Evolutionary conservation across 2,113 vertebrate genomes (phyloP).

Genomic region (Sigmodon hispidus): DNA sequence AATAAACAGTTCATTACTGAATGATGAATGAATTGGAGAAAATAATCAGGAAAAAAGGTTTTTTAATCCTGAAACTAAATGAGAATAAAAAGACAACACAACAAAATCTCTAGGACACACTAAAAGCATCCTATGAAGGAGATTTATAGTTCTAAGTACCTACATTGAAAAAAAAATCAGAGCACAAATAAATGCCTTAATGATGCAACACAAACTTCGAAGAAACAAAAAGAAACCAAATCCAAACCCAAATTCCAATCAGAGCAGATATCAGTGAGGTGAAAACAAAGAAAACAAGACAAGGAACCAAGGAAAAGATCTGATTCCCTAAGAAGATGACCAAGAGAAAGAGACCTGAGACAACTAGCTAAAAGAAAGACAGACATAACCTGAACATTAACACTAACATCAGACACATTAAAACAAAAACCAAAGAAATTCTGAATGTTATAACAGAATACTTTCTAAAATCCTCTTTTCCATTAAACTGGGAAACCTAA

Average conservation of each 20-base stretch:
- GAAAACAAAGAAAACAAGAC: neutral
- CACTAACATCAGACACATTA: neutral
- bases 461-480: neutral
- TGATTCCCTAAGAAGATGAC: neutral
- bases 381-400: neutral
- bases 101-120: neutral
- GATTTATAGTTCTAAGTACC: neutral
- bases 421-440: neutral
- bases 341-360: neutral
- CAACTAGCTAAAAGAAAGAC: neutral
- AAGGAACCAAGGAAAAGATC: neutral
- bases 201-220: neutral
- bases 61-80: neutral
- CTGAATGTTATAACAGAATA: neutral
- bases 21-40: neutral
- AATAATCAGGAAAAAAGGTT: neutral
- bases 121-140: neutral
- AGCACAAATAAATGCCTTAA: neutral
- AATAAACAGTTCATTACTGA: neutral
- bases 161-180: neutral
- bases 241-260: neutral
- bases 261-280: neutral
- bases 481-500: neutral
- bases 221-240: neutral
- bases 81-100: neutral